Conservation (phyloP, 2,797 vertebrate genomes). For the Sandelia bainsii region DNA sequence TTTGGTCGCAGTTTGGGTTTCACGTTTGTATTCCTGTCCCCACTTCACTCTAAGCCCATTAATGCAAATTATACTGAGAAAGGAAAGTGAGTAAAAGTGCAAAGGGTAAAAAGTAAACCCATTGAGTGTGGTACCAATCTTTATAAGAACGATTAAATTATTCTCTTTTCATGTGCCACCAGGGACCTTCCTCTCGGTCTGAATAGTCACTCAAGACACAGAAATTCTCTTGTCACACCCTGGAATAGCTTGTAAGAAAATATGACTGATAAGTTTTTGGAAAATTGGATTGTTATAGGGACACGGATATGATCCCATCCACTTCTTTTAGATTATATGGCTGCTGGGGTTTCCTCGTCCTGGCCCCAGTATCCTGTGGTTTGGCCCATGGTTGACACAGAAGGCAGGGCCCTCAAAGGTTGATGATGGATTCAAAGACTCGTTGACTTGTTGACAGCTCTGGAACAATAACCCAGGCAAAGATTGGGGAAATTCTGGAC, state of each 20-base stretch:
- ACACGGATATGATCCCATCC: conserved; percentile 65
- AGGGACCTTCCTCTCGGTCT: conserved; percentile 32
- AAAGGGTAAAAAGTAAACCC: conserved; percentile 66
- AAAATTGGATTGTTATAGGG: conserved; percentile 45
- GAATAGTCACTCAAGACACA: conserved; percentile 43
- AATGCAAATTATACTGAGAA: conserved; percentile 67
- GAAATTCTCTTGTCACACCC: conserved; percentile 33
- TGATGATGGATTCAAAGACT: conserved; percentile 78
- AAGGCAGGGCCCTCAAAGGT: conserved; percentile 57
- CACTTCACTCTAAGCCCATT: conserved; percentile 59
- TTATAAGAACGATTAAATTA: conserved; percentile 45
- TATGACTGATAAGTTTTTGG: conserved; percentile 22
- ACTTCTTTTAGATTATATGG: conserved; percentile 66
- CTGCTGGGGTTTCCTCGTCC: conserved; percentile 57
- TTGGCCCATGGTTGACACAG: conserved; percentile 52
- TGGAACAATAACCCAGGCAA: conserved; percentile 69
- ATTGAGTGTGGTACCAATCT: conserved; percentile 34
- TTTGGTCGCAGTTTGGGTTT: conserved; percentile 57
- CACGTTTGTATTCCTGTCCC: conserved; percentile 46
- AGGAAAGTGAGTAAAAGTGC: conserved; percentile 51
- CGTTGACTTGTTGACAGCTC: conserved; percentile 64
- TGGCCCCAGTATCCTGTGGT: conserved; percentile 69
- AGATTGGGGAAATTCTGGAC: conserved; percentile 61
- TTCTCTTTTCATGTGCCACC: conserved; percentile 43
- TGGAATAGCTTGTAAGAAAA: conserved; percentile 41